phyloP scores from a whole-genome alignment of 2,888 invertebrate genomes.

The Myathropa florea region DNA sequence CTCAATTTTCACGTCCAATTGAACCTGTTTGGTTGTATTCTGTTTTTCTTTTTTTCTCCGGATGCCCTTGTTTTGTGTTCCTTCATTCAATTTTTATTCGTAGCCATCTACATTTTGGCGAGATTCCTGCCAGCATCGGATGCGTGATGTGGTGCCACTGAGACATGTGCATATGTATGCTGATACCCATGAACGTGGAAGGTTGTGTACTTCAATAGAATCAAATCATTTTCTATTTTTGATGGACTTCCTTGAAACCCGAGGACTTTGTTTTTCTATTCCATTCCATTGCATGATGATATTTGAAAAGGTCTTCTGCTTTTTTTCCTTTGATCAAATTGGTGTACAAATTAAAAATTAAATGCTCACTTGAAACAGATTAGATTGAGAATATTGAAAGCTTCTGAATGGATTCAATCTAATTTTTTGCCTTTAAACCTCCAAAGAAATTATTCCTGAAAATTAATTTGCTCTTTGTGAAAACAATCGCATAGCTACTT shows the following conservation, averaged over 20 bases:
- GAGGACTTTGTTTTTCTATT: too few relatives aligned
- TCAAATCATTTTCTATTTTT: background rate
- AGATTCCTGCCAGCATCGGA: conserved; percentile 11
- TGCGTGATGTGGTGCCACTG: conserved; percentile 15
- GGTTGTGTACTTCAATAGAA: conserved; percentile 2
- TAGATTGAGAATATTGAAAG: too few relatives aligned
- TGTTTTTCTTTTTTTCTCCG: background rate
- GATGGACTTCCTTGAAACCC: background rate
- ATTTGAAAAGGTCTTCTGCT: too few relatives aligned
- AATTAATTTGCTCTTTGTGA: too few relatives aligned
- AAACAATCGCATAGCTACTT: too few relatives aligned
- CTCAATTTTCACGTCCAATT: conserved; percentile 62
- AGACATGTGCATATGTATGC: conserved; percentile 6
- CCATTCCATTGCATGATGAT: too few relatives aligned
- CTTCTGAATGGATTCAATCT: too few relatives aligned
- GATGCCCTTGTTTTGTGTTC: background rate
- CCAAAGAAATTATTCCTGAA: too few relatives aligned
- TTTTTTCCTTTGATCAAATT: too few relatives aligned
- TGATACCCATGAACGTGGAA: background rate
- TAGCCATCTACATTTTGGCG: background rate
- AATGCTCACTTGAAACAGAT: too few relatives aligned
- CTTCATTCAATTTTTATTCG: conserved; percentile 19
- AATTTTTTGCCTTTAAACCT: too few relatives aligned
- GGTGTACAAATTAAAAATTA: too few relatives aligned
- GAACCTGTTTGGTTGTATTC: conserved; percentile 26